Evolutionary conservation across 64 coral and sea anemone genomes (phyloP), one percentile per base, ranked within the genome.

Genomic region (Actinia equina): DNA sequence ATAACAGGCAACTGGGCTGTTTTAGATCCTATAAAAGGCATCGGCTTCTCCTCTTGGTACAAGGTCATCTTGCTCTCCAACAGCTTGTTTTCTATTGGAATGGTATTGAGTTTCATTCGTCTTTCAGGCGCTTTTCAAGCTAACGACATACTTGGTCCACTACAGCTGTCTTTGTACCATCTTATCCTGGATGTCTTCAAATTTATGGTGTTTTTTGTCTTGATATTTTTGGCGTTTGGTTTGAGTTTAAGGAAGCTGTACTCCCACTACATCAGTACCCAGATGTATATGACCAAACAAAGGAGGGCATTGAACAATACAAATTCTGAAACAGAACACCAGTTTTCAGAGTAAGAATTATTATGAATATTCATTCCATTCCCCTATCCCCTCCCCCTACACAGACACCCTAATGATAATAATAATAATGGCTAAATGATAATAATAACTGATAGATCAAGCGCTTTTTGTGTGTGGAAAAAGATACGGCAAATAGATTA

Each of bases 41-140:
- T 94, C 17, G 67, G 52, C 16, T 55, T 88, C 0, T 83, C 93
- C 51, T 46, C 85, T 12, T 76, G 82, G 8, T 87, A 87, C 79
- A 52, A 94, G 41, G 59, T 90, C 6, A 90, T 79, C 57, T n/a
- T 94, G 43, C 67, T 70, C 77, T 77, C 93, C 42, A 94, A 94
- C 26, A 94, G 93, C 54, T 64, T 94, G 3, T 94, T 90, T 43
- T 76, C 88, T 12, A n/a, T 69, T 23, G 63, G 63, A 25, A 94
- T 94, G 93, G 93, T 94, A 4, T 67, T 94, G 17, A 94, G 89
- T 16, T 94, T 94, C 80, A 85, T 94, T 64, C 93, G 86, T 45
- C 82, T 94, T 17, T 64, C 90, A 37, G 89, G 85, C 17, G 84
- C 89, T 49, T 85, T 94, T 52, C 93, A 94, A 83, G 89, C 89